Percentiles rank a stretch among this genome's conserved stretches.
These are phyloP conservation scores for Tinea pellionella DNA, from an alignment of 2,888 invertebrate genomes.

Conservation along the genomic window DNA sequence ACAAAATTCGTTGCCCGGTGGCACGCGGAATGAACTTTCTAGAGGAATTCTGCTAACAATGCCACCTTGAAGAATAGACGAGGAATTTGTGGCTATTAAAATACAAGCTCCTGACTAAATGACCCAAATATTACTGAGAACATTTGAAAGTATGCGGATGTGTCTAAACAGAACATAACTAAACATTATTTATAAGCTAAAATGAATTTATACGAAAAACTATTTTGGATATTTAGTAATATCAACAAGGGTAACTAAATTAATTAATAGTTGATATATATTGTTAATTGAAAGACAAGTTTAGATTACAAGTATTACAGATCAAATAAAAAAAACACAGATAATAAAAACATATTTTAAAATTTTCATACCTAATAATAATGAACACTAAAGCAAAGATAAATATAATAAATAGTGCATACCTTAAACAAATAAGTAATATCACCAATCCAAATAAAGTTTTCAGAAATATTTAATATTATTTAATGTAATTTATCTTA, in stretches of 20 bases:
- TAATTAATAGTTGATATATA: no score
- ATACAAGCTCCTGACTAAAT: slow-evolving; percentile 20
- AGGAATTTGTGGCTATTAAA: slow-evolving; percentile 37
- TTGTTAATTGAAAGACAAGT: no score
- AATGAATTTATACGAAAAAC: no score
- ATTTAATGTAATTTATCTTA: not conserved
- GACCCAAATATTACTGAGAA: not conserved
- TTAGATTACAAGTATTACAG: no score
- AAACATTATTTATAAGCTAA: not conserved
- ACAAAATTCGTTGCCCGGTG: slow-evolving; percentile 29
- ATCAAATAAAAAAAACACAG: no score
- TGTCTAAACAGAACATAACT: not conserved
- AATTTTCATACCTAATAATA: no score
- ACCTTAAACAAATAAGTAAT: not conserved
- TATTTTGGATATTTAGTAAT: no score
- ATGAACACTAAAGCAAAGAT: no score
- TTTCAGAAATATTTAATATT: not conserved
- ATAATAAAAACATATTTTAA: no score
- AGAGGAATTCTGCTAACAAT: slow-evolving; percentile 21
- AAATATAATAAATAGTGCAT: not conserved
- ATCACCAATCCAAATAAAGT: not conserved
- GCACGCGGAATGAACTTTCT: slow-evolving; percentile 18
- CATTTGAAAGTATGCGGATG: not conserved
- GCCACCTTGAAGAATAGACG: slow-evolving; percentile 24
- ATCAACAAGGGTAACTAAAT: no score